These are phyloP conservation scores for Odontesthes bonariensis DNA, from an alignment of 2,113 vertebrate species.

Conservation along the genomic window DNA sequence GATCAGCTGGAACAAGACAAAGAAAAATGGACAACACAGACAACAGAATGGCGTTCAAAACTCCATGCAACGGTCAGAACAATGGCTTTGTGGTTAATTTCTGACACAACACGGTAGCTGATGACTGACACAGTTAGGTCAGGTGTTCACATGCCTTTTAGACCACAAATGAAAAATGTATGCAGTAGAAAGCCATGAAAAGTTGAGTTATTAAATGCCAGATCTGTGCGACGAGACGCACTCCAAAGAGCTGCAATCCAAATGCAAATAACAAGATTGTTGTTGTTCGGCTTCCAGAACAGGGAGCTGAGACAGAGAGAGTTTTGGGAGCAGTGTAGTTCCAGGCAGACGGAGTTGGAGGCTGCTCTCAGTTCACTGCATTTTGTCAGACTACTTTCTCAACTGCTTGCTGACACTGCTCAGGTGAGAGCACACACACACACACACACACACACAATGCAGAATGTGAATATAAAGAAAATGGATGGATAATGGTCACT, in stretches of 20 bases:
- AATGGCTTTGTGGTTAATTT: slow-evolving; percentile 3
- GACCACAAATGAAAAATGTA: slow-evolving; percentile 2
- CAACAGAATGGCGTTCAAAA: slow-evolving; percentile 40
- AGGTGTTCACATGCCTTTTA: slow-evolving; percentile 1
- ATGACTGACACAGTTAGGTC: not conserved
- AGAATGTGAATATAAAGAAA: slow-evolving; percentile 4
- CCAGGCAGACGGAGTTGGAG: slow-evolving; percentile 80
- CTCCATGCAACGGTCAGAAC: slow-evolving; percentile 56
- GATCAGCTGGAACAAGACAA: slow-evolving; percentile 80
- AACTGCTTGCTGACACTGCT: slow-evolving; percentile 79
- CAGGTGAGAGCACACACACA: slow-evolving; percentile 79
- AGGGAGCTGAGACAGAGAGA: slow-evolving; percentile 72
- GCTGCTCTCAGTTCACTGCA: slow-evolving; percentile 77
- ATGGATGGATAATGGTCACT: not conserved
- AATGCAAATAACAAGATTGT: slow-evolving; percentile 24
- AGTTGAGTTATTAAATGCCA: not conserved
- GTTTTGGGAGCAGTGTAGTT: slow-evolving; percentile 76
- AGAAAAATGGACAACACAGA: slow-evolving; percentile 61
- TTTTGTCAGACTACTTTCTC: slow-evolving; percentile 77
- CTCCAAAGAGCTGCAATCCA: not conserved
- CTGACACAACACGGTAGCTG: not conserved
- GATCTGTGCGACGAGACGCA: not conserved
- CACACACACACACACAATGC: not conserved
- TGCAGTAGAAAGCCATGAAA: not conserved
- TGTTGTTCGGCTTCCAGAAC: slow-evolving; percentile 72